Percentiles rank a stretch among this genome's conserved stretches.
phyloP scores from a whole-genome alignment of 2,888 invertebrate species.

The Empis stercorea region DNA sequence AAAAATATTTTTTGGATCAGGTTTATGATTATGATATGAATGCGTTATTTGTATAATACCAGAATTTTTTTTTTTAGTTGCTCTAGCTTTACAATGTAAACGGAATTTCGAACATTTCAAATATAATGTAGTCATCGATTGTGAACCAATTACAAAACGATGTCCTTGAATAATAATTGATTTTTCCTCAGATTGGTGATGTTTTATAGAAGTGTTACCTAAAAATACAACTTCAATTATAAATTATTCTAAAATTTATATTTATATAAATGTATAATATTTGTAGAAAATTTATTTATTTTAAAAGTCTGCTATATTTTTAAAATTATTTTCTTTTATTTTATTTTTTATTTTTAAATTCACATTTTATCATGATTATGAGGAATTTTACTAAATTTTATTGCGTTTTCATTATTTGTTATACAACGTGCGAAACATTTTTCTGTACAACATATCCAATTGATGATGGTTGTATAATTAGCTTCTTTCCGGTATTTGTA shows the following conservation, averaged over 20 bases:
- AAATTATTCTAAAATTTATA: not conserved
- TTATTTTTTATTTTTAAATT: conserved; percentile 4
- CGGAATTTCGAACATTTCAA: conserved; percentile 33
- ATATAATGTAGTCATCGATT: conserved; percentile 26
- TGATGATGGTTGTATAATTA: conserved; percentile 16
- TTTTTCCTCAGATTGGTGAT: too few species aligned
- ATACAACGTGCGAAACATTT: conserved; percentile 18
- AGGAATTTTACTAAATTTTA: conserved; percentile 18
- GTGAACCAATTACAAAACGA: conserved; percentile 32
- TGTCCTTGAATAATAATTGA: conserved; percentile 1
- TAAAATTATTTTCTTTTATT: not conserved
- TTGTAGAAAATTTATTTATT: too few species aligned
- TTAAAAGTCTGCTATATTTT: too few species aligned
- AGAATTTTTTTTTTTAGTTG: conserved; percentile 25
- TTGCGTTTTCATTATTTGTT: conserved; percentile 13
- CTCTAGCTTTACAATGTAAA: conserved; percentile 28
- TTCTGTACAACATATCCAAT: conserved; percentile 18
- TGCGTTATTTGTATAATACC: conserved; percentile 23
- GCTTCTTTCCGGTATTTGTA: conserved; percentile 19
- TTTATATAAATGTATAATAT: too few species aligned
- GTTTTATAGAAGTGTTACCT: too few species aligned
- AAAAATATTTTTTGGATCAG: too few species aligned
- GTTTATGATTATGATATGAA: conserved; percentile 29
- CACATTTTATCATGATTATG: conserved; percentile 15
- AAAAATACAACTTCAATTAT: not conserved